phyloP scores from a whole-genome alignment of 2,888 invertebrate genomes.

The Entomobrya proxima region DNA sequence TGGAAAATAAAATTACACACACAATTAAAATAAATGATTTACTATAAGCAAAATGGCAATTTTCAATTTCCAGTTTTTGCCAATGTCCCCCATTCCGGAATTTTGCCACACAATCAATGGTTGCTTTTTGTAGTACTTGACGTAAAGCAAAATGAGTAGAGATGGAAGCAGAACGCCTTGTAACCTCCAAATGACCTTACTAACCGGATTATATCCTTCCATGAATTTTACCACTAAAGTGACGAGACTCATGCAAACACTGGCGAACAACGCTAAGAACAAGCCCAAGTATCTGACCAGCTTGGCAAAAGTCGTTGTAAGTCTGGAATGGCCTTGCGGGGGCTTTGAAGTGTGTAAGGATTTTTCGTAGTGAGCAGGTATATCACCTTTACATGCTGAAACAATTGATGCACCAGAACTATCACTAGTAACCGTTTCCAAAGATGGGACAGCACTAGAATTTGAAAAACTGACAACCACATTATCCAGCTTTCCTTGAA shows the following conservation, averaged over 20 bases:
- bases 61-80: slow-evolving; percentile 38
- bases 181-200: slow-evolving; percentile 68
- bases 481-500: too few species aligned
- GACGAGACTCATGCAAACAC: slow-evolving; percentile 57
- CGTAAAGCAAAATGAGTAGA: slow-evolving; percentile 51
- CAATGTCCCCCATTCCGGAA: background rate
- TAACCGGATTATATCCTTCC: slow-evolving; percentile 68
- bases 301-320: background rate
- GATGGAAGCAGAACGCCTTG: slow-evolving; percentile 69
- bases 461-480: too few species aligned
- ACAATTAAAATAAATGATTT: too few species aligned
- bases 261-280: slow-evolving; percentile 57
- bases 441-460: too few species aligned
- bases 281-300: slow-evolving; percentile 53
- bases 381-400: too few species aligned
- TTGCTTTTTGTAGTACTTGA: slow-evolving; percentile 25
- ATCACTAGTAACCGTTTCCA: too few species aligned
- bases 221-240: slow-evolving; percentile 65
- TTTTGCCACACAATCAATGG: slow-evolving; percentile 35
- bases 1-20: too few species aligned
- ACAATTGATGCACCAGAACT: too few species aligned
- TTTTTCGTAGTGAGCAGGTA: background rate
- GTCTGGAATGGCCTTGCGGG: background rate
- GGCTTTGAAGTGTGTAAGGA: background rate
- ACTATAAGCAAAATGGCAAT: slow-evolving; percentile 57